Evolutionary conservation across 2,888 invertebrate genomes (phyloP).

Genomic region (Lathronympha strigana): DNA sequence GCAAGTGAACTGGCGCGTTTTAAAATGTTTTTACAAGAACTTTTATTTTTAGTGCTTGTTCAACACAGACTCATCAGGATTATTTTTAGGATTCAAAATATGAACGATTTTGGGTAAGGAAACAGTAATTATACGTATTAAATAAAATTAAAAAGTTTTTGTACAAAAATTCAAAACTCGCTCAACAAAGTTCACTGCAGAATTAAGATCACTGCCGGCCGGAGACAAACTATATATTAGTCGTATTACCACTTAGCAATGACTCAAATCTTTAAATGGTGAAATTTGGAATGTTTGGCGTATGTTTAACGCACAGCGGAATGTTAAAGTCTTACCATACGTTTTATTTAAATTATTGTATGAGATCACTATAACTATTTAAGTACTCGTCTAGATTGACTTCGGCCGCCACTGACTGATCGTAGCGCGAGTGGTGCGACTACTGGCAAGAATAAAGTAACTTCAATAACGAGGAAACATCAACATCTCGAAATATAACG

Average conservation of each 20-base stretch:
- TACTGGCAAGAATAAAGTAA: conserved; percentile 42
- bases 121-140: background rate
- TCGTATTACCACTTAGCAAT: background rate
- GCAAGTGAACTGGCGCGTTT: background rate
- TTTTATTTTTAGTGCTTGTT: background rate
- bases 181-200: conserved; percentile 3
- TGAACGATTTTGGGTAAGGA: background rate
- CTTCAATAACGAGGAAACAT: conserved; percentile 25
- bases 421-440: conserved; percentile 12
- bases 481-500: conserved; percentile 27
- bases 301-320: conserved; percentile 27
- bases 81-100: too few species aligned
- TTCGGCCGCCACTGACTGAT: conserved; percentile 22
- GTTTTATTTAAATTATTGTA: conserved; percentile 24
- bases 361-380: conserved; percentile 36
- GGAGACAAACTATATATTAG: conserved; percentile 31
- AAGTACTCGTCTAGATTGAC: conserved; percentile 36
- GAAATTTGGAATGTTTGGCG: conserved; percentile 40
- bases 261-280: conserved; percentile 35
- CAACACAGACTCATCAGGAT: too few species aligned
- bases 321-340: conserved; percentile 31
- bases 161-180: background rate
- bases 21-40: background rate
- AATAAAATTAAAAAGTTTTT: background rate
- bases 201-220: conserved; percentile 8